Evolutionary conservation across 2,797 vertebrate species (phyloP), one percentile per base, ranked within the genome.

Genomic region (Cossypha polioptera): DNA sequence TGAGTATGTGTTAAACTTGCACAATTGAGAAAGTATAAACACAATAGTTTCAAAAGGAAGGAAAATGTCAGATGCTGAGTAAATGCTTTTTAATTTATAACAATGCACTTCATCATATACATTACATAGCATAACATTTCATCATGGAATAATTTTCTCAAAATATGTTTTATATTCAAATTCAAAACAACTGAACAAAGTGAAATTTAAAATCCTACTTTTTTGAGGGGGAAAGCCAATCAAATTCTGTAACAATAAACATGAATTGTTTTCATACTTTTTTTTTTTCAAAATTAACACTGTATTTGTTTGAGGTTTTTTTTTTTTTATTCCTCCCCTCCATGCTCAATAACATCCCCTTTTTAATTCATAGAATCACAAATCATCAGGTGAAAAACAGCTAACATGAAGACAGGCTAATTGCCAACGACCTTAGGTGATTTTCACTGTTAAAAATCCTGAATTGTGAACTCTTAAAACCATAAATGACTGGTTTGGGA

Each of bases 221-320:
- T 50, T 4, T 47, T 4, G 0, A 0, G 2, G 1, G 3, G 8
- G 18, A 35, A 68, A 54, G 2, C 4, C 28, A n/a, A 13, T 14
- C 6, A 18, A 55, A 33, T 31, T 69, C 6, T 79, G 3, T 57
- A 62, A 26, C 9, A 71, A 10, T 45, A 72, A 51, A 9, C 1
- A 0, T 54, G 15, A 10, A 7, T 11, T n/a, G 75, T 91, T 86
- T 86, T 63, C 18, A 42, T 33, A 57, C 9, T 55, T 92, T 47
- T 59, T 31, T 20, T 40, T 67, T 9, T 9, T 5, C 18, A 77
- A 86, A 86, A 74, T 76, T 71, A 76, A 28, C 33, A 25, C 6
- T n/a, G 3, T 54, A 33, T 28, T 63, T 84, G 9, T 10, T 55
- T 69, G 36, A 11, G 36, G 7, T 75, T 95, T 40, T 47, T 33